Base-by-base conservation (phyloP, 2,113 vertebrate species). In the Rhinoderma darwinii region DNA sequence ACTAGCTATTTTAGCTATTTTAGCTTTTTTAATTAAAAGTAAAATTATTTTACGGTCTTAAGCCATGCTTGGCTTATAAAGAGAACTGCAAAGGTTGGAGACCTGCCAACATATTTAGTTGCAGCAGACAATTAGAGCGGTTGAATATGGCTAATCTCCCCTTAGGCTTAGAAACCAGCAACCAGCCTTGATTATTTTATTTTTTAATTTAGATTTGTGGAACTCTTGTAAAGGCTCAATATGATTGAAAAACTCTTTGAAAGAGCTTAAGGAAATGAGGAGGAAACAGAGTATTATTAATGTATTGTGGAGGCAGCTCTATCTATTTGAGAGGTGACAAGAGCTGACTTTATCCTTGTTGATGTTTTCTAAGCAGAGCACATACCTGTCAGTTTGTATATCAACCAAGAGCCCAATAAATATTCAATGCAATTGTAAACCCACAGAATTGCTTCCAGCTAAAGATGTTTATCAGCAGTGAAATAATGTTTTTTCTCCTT, bases 31-130 rank as follows among this genome's bases (percentile, higher is more conserved):
- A 84, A 54, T 84, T 84, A 74, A 74, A 73, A 84, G 47, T 17
- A 73, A 83, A 54, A 84, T 72, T 43, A 30, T 83, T 83, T 35
- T 51, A 83, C 50, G 63, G 81, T 83, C 81, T 72, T 56, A 74
- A 84, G 82, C 74, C 82, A 84, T 84, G 82, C 68, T 74, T 59
- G 50, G 68, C 82, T 74, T n/a, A 84, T 74, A 84, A 84, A 72
- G 50, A 73, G 14, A 84, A 56, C 68, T 20, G 82, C 82, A 56
- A 73, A 84, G 66, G 43, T 50, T 73, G 66, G 82, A 73, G 66
- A 73, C 82, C 68, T 74, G 82, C 82, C 82, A 83, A 73, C 44
- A 35, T 74, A 74, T 74, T 74, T 84, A 84, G 47, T 84, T 73
- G 66, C 68, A 74, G 82, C 82, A 84, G 43, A 83, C 44, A 83